Evolutionary conservation across 2,113 vertebrate genomes (phyloP), one percentile per base, ranked within the genome.

Genomic region (Malurus cyaneus): DNA sequence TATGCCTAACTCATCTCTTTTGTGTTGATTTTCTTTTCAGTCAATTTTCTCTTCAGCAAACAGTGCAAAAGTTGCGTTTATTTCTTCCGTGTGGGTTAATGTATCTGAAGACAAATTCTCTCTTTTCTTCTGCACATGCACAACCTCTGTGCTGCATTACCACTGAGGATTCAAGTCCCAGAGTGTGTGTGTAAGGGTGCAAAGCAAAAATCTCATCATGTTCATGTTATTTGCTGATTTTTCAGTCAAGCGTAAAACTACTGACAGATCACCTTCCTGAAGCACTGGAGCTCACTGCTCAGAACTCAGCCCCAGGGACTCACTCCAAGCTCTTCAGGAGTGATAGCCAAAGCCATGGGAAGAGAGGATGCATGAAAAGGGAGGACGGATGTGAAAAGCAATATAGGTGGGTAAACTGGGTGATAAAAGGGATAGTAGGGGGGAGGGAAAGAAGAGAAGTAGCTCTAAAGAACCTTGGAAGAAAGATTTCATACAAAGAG

Each of bases 341-440:
- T 72, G 88, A 92, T 39, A 95, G 71, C 80, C 77, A 80, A 90
- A 93, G 78, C 76, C 71, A 79, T 54, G 80, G 66, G 52, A 92
- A 88, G 81, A 93, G 46, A 50, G 36, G 46, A 90, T 57, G 32
- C 64, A 71, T 85, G 89, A 91, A 94, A 93, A 87, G 88, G 86
- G 88, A 96, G 94, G 67, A 91, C 18, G 47, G 82, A 93, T 76
- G 54, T 91, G 74, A 88, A 95, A 93, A 93, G 57, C 1, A 3
- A 80, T 71, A 84, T 71, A 60, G 57, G 12, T 88, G 71, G 52
- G 65, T 92, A 54, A 89, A 91, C 59, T 57, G 69, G 53, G 67
- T 94, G 92, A 81, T 91, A 92, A 94, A 96, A 96, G 72, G 67
- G 14, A 53, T 42, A 78, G 52, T 8, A 39, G 4, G 6, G 9